phyloP scores from a whole-genome alignment of 2,797 vertebrate genomes.

The Corythornis leucogaster region DNA sequence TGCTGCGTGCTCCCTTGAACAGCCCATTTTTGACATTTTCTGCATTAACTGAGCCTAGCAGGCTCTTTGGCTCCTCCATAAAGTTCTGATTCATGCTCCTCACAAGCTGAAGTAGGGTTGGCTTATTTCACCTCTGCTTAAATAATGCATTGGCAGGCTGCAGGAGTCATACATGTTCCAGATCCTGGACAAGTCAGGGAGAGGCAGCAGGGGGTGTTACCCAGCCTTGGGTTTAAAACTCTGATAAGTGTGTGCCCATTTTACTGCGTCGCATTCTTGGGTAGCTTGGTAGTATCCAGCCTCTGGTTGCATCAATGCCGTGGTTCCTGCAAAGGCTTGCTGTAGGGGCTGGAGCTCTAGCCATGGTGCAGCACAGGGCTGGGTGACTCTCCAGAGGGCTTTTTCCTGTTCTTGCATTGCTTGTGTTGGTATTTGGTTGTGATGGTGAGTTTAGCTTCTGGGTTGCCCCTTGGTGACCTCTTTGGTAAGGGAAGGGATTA shows the following conservation, averaged over 20 bases:
- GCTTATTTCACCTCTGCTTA: neutral
- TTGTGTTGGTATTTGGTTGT: neutral
- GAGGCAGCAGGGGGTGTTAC: neutral
- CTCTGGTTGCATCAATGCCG: neutral
- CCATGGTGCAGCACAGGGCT: neutral
- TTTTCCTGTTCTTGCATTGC: neutral
- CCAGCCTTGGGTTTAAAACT: neutral
- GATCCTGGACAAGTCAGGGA: neutral
- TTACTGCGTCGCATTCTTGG: neutral
- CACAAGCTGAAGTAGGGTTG: neutral
- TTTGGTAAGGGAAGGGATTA: neutral
- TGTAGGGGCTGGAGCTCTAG: neutral
- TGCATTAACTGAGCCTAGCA: neutral
- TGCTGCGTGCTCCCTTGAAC: neutral
- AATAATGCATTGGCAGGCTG: neutral
- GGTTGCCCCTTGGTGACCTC: neutral
- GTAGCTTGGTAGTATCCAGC: neutral
- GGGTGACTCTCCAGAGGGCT: neutral
- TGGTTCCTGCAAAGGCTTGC: fast-evolving
- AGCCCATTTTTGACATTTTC: neutral
- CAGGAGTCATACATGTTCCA: neutral
- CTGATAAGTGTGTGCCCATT: neutral
- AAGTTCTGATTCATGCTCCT: conserved; percentile 13
- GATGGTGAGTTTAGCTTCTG: neutral
- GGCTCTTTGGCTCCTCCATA: neutral